Conservation (phyloP, 2,888 invertebrate genomes). For the Cryptus armator region DNA sequence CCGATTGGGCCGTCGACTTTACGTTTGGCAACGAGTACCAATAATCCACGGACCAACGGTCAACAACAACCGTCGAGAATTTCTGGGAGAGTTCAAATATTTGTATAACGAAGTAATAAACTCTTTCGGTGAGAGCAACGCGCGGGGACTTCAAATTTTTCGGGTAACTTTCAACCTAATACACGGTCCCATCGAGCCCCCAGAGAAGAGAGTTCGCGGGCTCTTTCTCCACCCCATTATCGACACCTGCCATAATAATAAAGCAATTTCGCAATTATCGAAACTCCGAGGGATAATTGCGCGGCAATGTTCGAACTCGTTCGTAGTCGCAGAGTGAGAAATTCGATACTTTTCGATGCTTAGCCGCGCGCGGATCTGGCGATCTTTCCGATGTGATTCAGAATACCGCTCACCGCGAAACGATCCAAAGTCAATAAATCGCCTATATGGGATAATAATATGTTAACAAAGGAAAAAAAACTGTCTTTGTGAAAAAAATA, state of each 20-base stretch:
- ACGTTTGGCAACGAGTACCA: constrained; percentile 23
- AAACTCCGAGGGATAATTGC: constrained; percentile 74
- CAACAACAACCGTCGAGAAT: neutral
- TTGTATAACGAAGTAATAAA: constrained; percentile 76
- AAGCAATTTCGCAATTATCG: constrained; percentile 81
- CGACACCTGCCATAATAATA: constrained; percentile 80
- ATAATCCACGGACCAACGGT: constrained; percentile 43
- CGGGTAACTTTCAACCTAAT: constrained; percentile 60
- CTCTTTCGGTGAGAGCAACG: constrained; percentile 39
- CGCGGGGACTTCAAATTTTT: constrained; percentile 40
- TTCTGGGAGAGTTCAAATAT: constrained; percentile 71
- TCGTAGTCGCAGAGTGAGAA: constrained; percentile 55
- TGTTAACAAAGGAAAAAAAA: neutral
- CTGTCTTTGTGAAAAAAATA: neutral
- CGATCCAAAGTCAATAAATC: neutral
- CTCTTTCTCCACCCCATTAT: constrained; percentile 71
- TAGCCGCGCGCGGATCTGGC: neutral
- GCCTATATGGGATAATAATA: neutral
- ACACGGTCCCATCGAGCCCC: constrained; percentile 44
- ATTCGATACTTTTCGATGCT: constrained; percentile 37
- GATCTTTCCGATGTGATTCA: constrained; percentile 25
- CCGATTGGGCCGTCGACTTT: constrained; percentile 32
- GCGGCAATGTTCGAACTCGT: constrained; percentile 34
- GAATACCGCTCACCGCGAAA: neutral
- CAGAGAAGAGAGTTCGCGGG: constrained; percentile 43